Evolutionary conservation across 2,888 invertebrate genomes (phyloP).

Genomic region (Tigriopus californicus): DNA sequence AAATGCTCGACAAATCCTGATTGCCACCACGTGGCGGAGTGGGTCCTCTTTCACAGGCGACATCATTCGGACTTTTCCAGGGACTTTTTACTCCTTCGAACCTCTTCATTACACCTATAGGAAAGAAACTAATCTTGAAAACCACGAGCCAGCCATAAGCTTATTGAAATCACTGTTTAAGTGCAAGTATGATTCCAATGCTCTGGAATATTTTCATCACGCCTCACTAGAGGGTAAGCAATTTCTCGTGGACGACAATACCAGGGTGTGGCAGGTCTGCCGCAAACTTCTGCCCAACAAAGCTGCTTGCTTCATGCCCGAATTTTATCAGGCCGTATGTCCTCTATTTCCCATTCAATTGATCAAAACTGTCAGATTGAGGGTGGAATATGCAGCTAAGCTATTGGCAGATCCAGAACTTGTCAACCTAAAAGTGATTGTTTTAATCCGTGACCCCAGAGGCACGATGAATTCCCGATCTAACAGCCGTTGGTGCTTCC

Average conservation of each 20-base stretch:
- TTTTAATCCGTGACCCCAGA: conserved; percentile 22
- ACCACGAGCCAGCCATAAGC: not conserved
- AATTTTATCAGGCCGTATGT: not conserved
- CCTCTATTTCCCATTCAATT: conserved; percentile 12
- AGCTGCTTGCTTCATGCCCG: conserved; percentile 19
- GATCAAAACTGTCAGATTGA: conserved; percentile 18
- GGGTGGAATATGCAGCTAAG: conserved; percentile 7
- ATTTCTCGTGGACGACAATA: conserved; percentile 21
- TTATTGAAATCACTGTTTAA: not conserved
- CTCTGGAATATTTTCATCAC: not conserved
- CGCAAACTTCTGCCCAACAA: conserved; percentile 17
- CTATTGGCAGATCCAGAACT: conserved; percentile 15
- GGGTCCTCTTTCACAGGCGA: conserved; percentile 22
- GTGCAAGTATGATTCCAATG: not conserved
- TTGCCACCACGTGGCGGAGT: conserved; percentile 19
- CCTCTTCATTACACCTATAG: conserved; percentile 18
- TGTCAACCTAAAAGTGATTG: conserved; percentile 20
- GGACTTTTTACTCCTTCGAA: conserved; percentile 23
- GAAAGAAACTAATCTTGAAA: not conserved
- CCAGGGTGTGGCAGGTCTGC: conserved; percentile 21
- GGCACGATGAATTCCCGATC: conserved; percentile 21
- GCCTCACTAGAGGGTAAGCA: not conserved
- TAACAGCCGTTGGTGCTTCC: conserved; percentile 17
- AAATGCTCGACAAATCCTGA: not conserved
- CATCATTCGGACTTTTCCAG: conserved; percentile 20